A percentile compares a stretch with the other conserved stretches of the same genome.
Conservation (phyloP, 2,888 invertebrate genomes). For the Zootermopsis nevadensis region DNA sequence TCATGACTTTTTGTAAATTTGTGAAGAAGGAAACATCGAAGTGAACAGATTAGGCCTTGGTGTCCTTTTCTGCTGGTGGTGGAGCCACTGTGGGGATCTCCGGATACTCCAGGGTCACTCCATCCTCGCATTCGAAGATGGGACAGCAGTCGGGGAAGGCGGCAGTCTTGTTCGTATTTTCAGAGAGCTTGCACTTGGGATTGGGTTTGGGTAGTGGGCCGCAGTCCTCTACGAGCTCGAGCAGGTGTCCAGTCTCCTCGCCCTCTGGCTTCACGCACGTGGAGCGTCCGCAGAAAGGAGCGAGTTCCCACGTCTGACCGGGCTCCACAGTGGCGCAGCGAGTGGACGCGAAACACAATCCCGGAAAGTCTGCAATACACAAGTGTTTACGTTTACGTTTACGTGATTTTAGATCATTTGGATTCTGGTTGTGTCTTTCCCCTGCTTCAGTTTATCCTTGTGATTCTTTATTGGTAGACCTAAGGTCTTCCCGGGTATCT, state of each 20-base stretch:
- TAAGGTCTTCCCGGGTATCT: too few species aligned
- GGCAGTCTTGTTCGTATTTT: conserved; percentile 90
- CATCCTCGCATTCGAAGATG: conserved; percentile 85
- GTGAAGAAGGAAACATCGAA: neutral
- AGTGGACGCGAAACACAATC: conserved; percentile 91
- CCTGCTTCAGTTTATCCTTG: too few species aligned
- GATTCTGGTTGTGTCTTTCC: too few species aligned
- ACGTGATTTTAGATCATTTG: too few species aligned
- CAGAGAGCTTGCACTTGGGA: conserved; percentile 86
- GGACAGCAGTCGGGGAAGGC: conserved; percentile 90
- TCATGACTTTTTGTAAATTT: neutral
- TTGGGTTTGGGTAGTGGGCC: conserved; percentile 89
- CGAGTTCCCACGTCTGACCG: conserved; percentile 85
- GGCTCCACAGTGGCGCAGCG: conserved; percentile 89
- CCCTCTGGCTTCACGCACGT: conserved; percentile 82
- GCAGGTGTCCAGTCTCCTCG: conserved; percentile 77
- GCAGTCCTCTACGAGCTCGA: conserved; percentile 90
- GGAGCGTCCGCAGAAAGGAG: conserved; percentile 92
- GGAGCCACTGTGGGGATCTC: conserved; percentile 74
- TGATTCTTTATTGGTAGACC: too few species aligned
- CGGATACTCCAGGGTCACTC: conserved; percentile 87
- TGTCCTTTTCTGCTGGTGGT: conserved; percentile 57
- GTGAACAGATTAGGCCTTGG: conserved; percentile 32
- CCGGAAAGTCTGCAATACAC: conserved; percentile 80
- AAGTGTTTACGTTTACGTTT: neutral